Evolutionary conservation across 2,888 invertebrate species (phyloP).

Genomic region (Hermaeophaga mercurialis): DNA sequence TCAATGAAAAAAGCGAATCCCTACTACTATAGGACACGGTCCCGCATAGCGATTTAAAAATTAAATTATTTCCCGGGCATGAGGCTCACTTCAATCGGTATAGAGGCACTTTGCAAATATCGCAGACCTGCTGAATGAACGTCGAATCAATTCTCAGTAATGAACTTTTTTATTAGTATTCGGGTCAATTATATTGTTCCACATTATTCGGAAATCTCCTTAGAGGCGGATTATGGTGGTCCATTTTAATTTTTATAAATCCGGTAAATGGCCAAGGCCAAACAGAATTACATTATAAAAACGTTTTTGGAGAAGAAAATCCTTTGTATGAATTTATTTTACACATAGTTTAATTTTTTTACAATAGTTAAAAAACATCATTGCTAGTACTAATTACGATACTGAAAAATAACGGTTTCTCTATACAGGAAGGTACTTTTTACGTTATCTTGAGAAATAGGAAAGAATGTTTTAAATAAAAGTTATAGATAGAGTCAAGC

Average conservation of each 20-base stretch:
- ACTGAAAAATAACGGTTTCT: no score
- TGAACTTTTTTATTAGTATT: conserved; percentile 20
- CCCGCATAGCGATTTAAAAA: conserved; percentile 28
- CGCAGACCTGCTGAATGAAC: conserved; percentile 16
- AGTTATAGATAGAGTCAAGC: no score
- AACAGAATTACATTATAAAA: no score
- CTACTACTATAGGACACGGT: not conserved
- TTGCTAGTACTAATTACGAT: no score
- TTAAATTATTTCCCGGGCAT: conserved; percentile 18
- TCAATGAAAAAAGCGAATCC: not conserved
- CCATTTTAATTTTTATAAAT: conserved; percentile 1
- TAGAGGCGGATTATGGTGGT: not conserved
- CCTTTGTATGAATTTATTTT: no score
- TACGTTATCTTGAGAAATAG: no score
- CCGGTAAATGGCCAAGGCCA: not conserved
- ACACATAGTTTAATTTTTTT: no score
- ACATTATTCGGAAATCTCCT: conserved; percentile 16
- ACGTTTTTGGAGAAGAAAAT: no score
- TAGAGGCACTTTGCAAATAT: conserved; percentile 24
- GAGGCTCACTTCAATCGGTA: conserved; percentile 11
- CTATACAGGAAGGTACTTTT: no score
- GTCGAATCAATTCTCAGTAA: conserved; percentile 29
- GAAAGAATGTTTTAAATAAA: no score
- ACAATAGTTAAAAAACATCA: no score
- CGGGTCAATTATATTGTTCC: conserved; percentile 17